Percentiles rank a stretch among this genome's conserved stretches.
phyloP scores from a whole-genome alignment of 1,140 invertebrate species.

The Hycleus phaleratus region DNA sequence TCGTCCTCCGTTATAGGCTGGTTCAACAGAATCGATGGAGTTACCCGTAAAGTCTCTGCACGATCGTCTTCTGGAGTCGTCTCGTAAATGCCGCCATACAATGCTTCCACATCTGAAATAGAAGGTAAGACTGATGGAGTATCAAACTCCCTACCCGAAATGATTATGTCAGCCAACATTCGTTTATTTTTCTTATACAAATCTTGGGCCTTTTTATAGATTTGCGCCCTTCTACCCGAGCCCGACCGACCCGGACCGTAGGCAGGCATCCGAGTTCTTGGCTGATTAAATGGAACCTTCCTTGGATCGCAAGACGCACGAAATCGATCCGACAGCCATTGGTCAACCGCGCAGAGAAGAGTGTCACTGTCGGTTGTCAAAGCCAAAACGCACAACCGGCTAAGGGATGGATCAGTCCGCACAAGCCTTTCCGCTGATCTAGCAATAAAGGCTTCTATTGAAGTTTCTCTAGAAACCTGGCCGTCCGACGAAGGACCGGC shows the following conservation, averaged over 20 bases:
- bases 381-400: too few relatives aligned
- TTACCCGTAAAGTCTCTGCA: neutral
- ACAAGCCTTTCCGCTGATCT: too few relatives aligned
- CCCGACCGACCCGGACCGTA: neutral
- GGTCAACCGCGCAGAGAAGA: too few relatives aligned
- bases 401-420: too few relatives aligned
- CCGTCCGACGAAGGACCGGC: too few relatives aligned
- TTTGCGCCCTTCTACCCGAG: neutral
- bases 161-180: neutral
- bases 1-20: conserved; percentile 2
- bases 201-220: conserved; percentile 5
- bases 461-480: too few relatives aligned
- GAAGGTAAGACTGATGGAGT: neutral
- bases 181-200: conserved; percentile 1
- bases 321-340: too few relatives aligned
- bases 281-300: too few relatives aligned
- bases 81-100: neutral
- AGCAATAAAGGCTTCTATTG: too few relatives aligned
- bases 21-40: conserved; percentile 17
- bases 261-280: too few relatives aligned
- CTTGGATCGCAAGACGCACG: too few relatives aligned
- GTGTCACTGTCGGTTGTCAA: too few relatives aligned
- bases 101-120: neutral
- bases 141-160: neutral
- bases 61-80: neutral